Evolutionary conservation across 2,888 invertebrate species (phyloP).

Genomic region (Timandra comae): DNA sequence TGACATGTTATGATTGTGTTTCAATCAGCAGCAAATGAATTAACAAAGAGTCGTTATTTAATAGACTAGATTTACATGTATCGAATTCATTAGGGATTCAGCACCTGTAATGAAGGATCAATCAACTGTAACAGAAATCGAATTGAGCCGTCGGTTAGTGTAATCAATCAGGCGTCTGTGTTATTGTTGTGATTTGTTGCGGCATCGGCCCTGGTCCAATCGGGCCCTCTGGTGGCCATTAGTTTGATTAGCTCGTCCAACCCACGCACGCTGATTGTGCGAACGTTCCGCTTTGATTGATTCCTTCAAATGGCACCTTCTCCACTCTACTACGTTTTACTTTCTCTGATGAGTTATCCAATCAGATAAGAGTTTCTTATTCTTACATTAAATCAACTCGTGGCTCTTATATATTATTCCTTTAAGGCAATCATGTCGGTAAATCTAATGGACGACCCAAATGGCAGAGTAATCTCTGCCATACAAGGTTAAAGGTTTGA

Average conservation of each 20-base stretch:
- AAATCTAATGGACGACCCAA: no score
- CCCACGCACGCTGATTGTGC: conserved; percentile 63
- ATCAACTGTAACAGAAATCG: conserved; percentile 51
- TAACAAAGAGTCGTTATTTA: background rate
- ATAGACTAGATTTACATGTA: conserved; percentile 1
- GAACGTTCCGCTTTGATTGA: conserved; percentile 65
- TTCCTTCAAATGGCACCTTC: conserved; percentile 57
- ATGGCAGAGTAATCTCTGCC: no score
- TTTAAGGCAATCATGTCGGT: no score
- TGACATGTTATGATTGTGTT: no score
- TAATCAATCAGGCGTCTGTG: conserved; percentile 63
- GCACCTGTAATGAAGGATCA: conserved; percentile 42
- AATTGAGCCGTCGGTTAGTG: conserved; percentile 47
- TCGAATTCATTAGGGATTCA: conserved; percentile 12
- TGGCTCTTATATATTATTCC: no score
- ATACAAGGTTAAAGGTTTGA: no score
- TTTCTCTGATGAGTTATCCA: background rate
- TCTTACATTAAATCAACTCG: no score
- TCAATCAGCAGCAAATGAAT: no score
- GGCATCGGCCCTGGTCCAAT: conserved; percentile 30
- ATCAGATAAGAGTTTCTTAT: conserved; percentile 8
- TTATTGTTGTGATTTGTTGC: conserved; percentile 71
- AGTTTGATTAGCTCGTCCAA: conserved; percentile 69
- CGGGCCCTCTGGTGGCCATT: conserved; percentile 52
- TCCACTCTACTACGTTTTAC: conserved; percentile 8